Percentiles rank a stretch among this genome's conserved stretches.
Evolutionary conservation across 1,140 invertebrate species (phyloP).

Genomic region (Atta cephalotes): DNA sequence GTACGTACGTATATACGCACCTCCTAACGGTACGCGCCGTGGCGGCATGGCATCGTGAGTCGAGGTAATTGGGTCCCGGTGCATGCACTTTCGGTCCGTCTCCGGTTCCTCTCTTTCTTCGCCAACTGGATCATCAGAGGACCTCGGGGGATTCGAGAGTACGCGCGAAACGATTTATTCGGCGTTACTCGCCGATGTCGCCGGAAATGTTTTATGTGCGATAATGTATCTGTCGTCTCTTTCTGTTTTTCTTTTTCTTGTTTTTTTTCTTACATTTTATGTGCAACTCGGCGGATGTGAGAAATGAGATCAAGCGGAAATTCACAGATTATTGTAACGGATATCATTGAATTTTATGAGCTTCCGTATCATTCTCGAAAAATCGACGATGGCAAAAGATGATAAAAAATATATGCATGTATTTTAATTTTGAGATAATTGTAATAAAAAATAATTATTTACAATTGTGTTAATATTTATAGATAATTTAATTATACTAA

Average conservation of each 20-base stretch:
- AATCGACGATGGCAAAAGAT: background rate
- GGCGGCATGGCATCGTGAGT: slow-evolving; percentile 26
- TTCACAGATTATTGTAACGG: slow-evolving; percentile 36
- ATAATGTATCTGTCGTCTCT: slow-evolving; percentile 39
- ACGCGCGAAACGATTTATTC: slow-evolving; percentile 37
- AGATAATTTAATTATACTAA: background rate
- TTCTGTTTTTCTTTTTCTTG: slow-evolving; percentile 3
- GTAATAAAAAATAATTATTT: background rate
- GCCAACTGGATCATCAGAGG: slow-evolving; percentile 61
- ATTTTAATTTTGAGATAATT: background rate
- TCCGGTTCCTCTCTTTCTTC: slow-evolving; percentile 25
- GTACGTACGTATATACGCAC: slow-evolving; percentile 1
- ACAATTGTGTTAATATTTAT: background rate
- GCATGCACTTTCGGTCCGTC: slow-evolving; percentile 65
- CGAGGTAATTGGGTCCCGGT: slow-evolving; percentile 73
- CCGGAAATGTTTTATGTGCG: slow-evolving; percentile 50
- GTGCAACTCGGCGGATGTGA: background rate
- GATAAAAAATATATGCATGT: background rate
- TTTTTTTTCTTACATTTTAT: background rate
- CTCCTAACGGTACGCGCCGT: slow-evolving; percentile 70
- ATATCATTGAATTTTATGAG: slow-evolving; percentile 13
- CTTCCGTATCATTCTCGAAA: background rate
- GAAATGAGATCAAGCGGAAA: slow-evolving; percentile 47
- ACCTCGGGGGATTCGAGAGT: slow-evolving; percentile 46
- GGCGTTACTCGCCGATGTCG: slow-evolving; percentile 41